Evolutionary conservation across 2,888 invertebrate species (phyloP), one percentile per base, ranked within the genome.

Genomic region (Operophtera brumata): DNA sequence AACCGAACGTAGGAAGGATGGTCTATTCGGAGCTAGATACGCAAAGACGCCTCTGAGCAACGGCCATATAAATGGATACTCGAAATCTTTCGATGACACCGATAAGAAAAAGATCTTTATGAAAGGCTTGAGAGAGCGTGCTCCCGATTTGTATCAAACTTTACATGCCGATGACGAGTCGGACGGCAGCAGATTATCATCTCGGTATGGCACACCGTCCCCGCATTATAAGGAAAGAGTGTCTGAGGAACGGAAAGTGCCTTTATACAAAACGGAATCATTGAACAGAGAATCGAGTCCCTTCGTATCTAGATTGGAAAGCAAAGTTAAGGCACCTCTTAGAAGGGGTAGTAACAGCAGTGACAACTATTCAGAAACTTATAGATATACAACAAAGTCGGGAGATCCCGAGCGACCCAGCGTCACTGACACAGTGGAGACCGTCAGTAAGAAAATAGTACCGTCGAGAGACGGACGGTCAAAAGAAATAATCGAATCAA

Each of bases 321-420:
- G 84, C 13, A 84, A 88, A 65, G 73, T 90, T 57, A 90, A 90
- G 68, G 80, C 88, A 0, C 88, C 90, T 53, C 84, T 92, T 42
- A 86, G 94, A 52, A 90, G 94, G 49, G 93, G 93, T 14, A 93
- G 93, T 69, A 92, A 92, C 65, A 93, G 93, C 64, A 93, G 93
- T 61, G 94, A 94, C 59, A 94, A 94, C 71, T 94, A 91, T 75
- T 93, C 94, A 1, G 94, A 94, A 79, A 94, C 94, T 0, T 94
- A 93, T 69, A 92, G 93, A 69, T 93, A 94, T 62, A 92, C 93
- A 6, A 93, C 93, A 10, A 91, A 93, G 59, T 92, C 92, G 7
- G 93, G 93, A 53, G 93, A 94, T 76, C 94, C 94, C 1, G 84
- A 91, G 48, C 83, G 93, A 62, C 94, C 94, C 13, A 93, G 93